Evolutionary conservation across 2,113 vertebrate species (phyloP), one percentile per base, ranked within the genome.

Genomic region (Acrocephalus arundinaceus): DNA sequence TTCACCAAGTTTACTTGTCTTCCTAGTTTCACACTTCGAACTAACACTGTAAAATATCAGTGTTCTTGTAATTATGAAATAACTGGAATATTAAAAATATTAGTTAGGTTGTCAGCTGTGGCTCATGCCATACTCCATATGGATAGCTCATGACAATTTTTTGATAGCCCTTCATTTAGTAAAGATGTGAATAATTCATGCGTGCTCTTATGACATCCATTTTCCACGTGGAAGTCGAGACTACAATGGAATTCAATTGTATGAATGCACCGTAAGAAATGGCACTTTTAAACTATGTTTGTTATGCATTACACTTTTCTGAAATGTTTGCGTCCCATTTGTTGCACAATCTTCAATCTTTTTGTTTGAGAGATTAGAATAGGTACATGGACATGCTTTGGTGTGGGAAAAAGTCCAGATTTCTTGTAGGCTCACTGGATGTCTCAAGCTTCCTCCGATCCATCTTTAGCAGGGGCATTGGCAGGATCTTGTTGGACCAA

Each of bases 31-130:
- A 66, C 15, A 5, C 30, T 83, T 95, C 35, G 72, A 94, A 80
- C 43, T 72, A 88, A 77, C 90, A 46, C 39, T 67, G 51, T 74
- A 89, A 86, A 94, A 94, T 39, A 93, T 51, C 78, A 59, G 10
- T 6, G 35, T 46, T 78, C 77, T 73, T 35, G 57, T 95, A 97
- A 97, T 96, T 94, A 94, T 24, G 71, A 90, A 97, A 76, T 96
- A 94, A 97, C 87, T n/a, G 84, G 85, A 77, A 97, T 95, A 97
- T 97, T 97, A 96, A 95, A 96, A 96, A 94, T 93, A 96, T 97
- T 97, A 94, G 93, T 97, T 97, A 96, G 74, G 2, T 95, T 97
- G 96, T 95, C 96, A 95, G 13, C 86, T 90, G 72, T 90, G 85
- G 94, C 96, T 96, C 73, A 94, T 94, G 96, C 96, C 97, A 89